These are phyloP conservation scores for Tamandua tetradactyla DNA, from an alignment of 2,797 vertebrate species.

Conservation along the genomic window DNA sequence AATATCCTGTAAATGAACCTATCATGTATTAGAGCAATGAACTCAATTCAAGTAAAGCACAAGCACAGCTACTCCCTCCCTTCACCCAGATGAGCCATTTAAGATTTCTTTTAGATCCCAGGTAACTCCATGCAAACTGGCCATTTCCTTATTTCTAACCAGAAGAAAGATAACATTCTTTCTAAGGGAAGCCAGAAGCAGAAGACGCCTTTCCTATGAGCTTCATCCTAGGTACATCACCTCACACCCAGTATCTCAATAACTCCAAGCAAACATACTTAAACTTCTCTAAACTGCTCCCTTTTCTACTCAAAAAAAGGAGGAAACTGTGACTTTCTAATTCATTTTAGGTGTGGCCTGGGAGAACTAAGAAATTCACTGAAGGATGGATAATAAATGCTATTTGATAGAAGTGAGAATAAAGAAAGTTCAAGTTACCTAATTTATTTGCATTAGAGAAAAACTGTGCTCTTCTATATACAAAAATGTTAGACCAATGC, in stretches of 20 bases:
- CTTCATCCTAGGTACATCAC: not conserved
- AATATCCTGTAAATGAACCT: not conserved
- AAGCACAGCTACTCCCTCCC: not conserved
- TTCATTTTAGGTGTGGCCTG: not conserved
- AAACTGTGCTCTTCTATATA: not conserved
- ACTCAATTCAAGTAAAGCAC: not conserved
- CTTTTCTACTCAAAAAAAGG: not conserved
- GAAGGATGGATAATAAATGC: constrained; percentile 37
- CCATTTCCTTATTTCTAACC: not conserved
- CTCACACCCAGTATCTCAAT: not conserved
- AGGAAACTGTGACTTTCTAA: not conserved
- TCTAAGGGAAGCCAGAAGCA: not conserved
- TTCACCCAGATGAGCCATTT: not conserved
- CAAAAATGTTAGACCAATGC: constrained; percentile 58
- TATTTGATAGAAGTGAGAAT: constrained; percentile 12
- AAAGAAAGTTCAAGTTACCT: too few relatives aligned
- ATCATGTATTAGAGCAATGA: not conserved
- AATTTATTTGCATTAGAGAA: constrained; percentile 40
- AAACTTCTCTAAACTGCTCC: not conserved
- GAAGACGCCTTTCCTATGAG: not conserved
- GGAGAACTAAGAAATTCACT: not conserved
- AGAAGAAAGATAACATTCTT: constrained; percentile 16
- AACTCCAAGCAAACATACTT: not conserved
- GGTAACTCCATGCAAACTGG: not conserved
- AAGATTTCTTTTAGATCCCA: not conserved